These are phyloP conservation scores for Cephalopholis sonnerati DNA, from an alignment of 2,113 vertebrate species.

Conservation along the genomic window DNA sequence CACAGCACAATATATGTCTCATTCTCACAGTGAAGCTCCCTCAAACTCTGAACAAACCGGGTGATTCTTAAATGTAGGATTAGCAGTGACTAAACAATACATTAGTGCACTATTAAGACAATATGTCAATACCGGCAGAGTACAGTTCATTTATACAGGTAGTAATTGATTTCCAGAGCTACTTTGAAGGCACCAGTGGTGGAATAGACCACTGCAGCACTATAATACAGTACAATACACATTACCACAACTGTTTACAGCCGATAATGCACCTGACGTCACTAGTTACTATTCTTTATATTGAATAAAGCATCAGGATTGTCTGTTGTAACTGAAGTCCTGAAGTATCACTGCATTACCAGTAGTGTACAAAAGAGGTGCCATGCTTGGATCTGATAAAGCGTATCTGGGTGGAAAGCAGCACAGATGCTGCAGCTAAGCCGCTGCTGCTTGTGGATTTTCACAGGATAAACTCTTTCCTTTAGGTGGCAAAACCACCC, in stretches of 20 bases:
- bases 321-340: conserved; percentile 27
- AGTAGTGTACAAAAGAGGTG: conserved; percentile 31
- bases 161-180: too few species aligned
- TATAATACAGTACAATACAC: too few species aligned
- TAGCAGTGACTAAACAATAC: neutral
- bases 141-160: neutral
- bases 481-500: conserved; percentile 21
- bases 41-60: neutral
- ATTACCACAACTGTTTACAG: neutral
- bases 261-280: conserved; percentile 26
- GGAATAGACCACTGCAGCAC: neutral
- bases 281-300: conserved; percentile 16
- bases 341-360: conserved; percentile 32
- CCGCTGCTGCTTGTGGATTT: conserved; percentile 49
- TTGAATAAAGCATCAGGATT: conserved; percentile 22
- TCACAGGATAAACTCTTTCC: conserved; percentile 47
- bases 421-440: conserved; percentile 44
- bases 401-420: conserved; percentile 37
- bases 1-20: neutral
- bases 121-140: neutral
- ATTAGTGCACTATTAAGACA: neutral
- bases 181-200: too few species aligned
- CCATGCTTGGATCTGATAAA: conserved; percentile 49
- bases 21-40: neutral
- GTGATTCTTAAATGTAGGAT: neutral